Evolutionary conservation across 2,888 invertebrate genomes (phyloP).

Genomic region (Drosophila diplacantha): DNA sequence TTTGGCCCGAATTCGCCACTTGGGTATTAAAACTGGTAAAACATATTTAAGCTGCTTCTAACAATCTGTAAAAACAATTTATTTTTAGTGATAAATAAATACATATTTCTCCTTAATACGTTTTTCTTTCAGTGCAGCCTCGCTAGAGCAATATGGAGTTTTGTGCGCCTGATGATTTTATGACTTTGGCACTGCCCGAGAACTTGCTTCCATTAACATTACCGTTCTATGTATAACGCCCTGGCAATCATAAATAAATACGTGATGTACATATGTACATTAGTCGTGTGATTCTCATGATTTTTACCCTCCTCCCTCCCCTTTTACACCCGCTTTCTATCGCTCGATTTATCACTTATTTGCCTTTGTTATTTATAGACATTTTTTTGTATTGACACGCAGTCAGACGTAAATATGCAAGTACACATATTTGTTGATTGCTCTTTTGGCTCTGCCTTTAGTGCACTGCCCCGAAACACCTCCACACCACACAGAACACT

Average conservation of each 20-base stretch:
- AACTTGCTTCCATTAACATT: slow-evolving; percentile 49
- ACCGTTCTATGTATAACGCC: slow-evolving; percentile 39
- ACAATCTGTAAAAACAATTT: background rate
- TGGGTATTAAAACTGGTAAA: background rate
- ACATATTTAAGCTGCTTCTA: background rate
- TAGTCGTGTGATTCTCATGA: slow-evolving; percentile 56
- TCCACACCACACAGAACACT: background rate
- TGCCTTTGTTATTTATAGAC: slow-evolving; percentile 55
- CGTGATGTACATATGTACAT: slow-evolving; percentile 48
- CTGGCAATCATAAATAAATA: slow-evolving; percentile 58
- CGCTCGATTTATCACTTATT: slow-evolving; percentile 62
- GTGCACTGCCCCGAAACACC: slow-evolving; percentile 29
- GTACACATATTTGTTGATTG: slow-evolving; percentile 45
- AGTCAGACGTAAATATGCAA: slow-evolving; percentile 28
- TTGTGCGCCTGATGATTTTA: slow-evolving; percentile 45
- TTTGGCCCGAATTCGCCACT: background rate
- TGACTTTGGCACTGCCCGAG: slow-evolving; percentile 41
- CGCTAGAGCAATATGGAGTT: slow-evolving; percentile 9
- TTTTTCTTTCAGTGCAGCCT: slow-evolving; percentile 18
- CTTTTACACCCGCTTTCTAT: slow-evolving; percentile 47
- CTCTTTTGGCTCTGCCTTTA: slow-evolving; percentile 35
- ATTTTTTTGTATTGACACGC: slow-evolving; percentile 30
- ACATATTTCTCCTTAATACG: fast-evolving
- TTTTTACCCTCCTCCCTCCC: slow-evolving; percentile 20
- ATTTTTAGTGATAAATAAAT: background rate